Evolutionary conservation across 2,113 vertebrate species (phyloP), one percentile per base, ranked within the genome.

Genomic region (Pygoscelis antarcticus): DNA sequence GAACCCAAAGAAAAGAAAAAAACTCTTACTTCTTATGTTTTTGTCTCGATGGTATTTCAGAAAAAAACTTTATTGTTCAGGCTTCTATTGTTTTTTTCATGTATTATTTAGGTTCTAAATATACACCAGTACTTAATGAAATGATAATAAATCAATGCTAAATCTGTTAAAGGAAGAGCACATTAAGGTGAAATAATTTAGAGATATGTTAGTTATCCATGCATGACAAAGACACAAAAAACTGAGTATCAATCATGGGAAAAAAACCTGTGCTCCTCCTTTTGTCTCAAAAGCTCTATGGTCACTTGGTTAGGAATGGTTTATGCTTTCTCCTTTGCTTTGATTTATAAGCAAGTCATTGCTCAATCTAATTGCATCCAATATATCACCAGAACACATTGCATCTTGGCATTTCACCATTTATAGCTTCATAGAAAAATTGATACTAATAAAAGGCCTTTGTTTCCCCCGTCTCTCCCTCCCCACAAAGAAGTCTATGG

Each of bases 301-400:
- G 90, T 83, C 69, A 96, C 89, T 94, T 92, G 60, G 38, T 94
- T 91, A 96, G 92, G 90, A 97, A 96, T 86, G 85, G 71, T 92
- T 96, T 97, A 95, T 79, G 80, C 89, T 93, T 96, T 83, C 94
- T 97, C 89, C 87, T 96, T 96, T 96, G 51, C 69, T 96, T 93
- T 98, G 96, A 98, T 98, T 98, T 97, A 98, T 97, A 96, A 93
- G 30, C 32, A 96, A 97, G 96, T 88, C 95, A 95, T 96, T 97
- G 97, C 97, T 98, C 97, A 97, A 94, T 95, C 94, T 97, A 97
- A 98, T 97, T 94, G 89, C 75, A 76, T 70, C 84, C 93, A 75
- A 97, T 98, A 94, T 68, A 97, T 98, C 97, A 97, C 77, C 42
- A 75, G 85, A 94, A 94, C 77, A 90, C 46, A 69, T 51, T 88